Base-by-base conservation (phyloP, 2,888 invertebrate genomes). In the Boloria euphrosyne region DNA sequence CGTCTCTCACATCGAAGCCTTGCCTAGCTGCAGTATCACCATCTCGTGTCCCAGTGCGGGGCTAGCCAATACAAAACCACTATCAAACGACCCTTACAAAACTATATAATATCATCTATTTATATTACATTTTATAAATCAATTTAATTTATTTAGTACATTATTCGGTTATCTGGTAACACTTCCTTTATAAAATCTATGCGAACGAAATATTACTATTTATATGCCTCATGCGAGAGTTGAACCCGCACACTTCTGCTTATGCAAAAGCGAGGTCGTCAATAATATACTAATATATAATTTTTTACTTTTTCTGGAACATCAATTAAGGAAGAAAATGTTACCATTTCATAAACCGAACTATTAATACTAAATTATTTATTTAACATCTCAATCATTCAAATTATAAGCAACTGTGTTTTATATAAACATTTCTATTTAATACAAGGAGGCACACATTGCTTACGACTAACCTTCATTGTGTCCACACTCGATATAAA, bases 371-470 rank as follows among this genome's bases (percentile, higher is more conserved):
- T 44, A 58, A 14, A 50, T 16, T 16, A 50, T 31, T 50, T 47
- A 49, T 75, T 75, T 73, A 76, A 75, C 78, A 47, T 16, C 49
- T 13, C 49, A 59, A 47, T 17, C 49, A 49, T 49, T 49, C 17
- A 50, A 17, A 38, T 38, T 10, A 47, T 31, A 50, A 59, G 59
- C 59, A 50, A 59, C 49, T 59, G 59, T 59, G 59, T 57, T 46
- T 46, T 46, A 59, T 59, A 59, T 79, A 74, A 81, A 82, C 76
- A 73, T 75, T 74, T 79, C 77, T 87, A 87, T 77, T 83, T 86
- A 90, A 85, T 89, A 91, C 86, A 90, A 86, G 83, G 89, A 90
- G 91, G 91, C 91, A 92, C 91, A 88, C 89, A 83, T 86, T 90
- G 76, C 89, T 90, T 91, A 90, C 71, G 66, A 18, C 70, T 67